Evolutionary conservation across 2,113 vertebrate species (phyloP).

Genomic region (Paratilapia polleni): DNA sequence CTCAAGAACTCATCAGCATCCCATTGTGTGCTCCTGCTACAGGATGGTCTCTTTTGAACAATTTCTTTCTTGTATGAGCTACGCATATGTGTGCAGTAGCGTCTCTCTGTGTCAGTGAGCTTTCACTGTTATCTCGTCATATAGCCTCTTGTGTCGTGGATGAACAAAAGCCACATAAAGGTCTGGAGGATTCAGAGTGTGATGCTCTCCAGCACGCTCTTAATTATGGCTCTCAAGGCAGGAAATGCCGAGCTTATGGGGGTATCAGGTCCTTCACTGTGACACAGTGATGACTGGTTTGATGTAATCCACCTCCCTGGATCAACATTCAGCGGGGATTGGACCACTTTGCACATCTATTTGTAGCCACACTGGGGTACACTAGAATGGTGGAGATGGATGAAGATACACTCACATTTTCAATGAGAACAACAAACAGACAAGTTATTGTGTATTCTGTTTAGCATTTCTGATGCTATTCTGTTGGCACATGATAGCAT

Average conservation of each 20-base stretch:
- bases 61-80: slow-evolving; percentile 42
- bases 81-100: slow-evolving; percentile 34
- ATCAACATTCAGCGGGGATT: slow-evolving; percentile 73
- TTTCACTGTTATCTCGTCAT: slow-evolving; percentile 44
- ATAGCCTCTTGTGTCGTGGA: slow-evolving; percentile 44
- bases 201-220: slow-evolving; percentile 62
- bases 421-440: slow-evolving; percentile 18
- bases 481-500: neutral
- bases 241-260: slow-evolving; percentile 75
- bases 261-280: slow-evolving; percentile 60
- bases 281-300: slow-evolving; percentile 66
- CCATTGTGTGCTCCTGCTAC: neutral
- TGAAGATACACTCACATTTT: slow-evolving; percentile 18
- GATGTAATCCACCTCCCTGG: slow-evolving; percentile 69
- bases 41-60: slow-evolving; percentile 23
- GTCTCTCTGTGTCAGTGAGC: slow-evolving; percentile 43
- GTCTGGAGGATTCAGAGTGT: slow-evolving; percentile 57
- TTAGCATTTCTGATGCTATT: neutral
- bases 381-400: slow-evolving; percentile 27
- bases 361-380: slow-evolving; percentile 53
- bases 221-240: slow-evolving; percentile 74
- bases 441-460: slow-evolving; percentile 8
- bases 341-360: slow-evolving; percentile 77
- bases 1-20: neutral
- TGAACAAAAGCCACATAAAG: slow-evolving; percentile 66